Base-by-base conservation (phyloP, 2,113 vertebrate species). In the Dinomys branickii region DNA sequence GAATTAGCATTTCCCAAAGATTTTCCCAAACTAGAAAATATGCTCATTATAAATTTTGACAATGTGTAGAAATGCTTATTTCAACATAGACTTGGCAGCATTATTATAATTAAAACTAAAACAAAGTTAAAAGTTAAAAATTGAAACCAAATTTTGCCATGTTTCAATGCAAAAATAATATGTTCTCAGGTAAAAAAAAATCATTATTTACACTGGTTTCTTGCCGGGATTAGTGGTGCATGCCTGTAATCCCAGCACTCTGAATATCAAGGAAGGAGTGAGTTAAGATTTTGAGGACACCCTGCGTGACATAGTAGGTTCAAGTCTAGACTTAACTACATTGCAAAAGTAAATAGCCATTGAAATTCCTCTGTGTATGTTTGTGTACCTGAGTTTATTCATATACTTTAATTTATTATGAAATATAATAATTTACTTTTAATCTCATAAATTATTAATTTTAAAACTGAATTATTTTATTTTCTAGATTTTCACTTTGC, bases 1-100 rank as follows among this genome's bases (percentile, higher is more conserved):
- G 4, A 80, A 81, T 73, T 80, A 94, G 35, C 52, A 0, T 47
- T 94, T 97, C 61, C 73, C 56, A 94, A 44, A 59, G 28, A 59
- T 0, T 54, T 97, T 96, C 63, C 73, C 56, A 94, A 56, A 65
- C 63, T 54, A 91, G 50, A 94, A 96, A 94, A 80, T 47, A 26
- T 47, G 38, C n/a, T 73, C 56, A 50, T 58, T 94, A 94, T 75
- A 81, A 7, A 88, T 17, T 22, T 20, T 26, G 87, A 59, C 0
- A 38, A n/a, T 88, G 90, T 90, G 3, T 69, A 54, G 50, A 4
- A 69, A 71, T 84, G 8, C 22, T 77, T 94, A 12, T 73, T 90
- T 86, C 85, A 95, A 63, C 20, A 83, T 38, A 50, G 67, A 19
- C 4, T 17, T 47, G 9, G 4, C 13, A 13, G 41, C 10, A 38